A percentile compares a stretch with the other conserved stretches of the same genome.
phyloP scores from a whole-genome alignment of 2,113 vertebrate species.

The Struthio camelus region DNA sequence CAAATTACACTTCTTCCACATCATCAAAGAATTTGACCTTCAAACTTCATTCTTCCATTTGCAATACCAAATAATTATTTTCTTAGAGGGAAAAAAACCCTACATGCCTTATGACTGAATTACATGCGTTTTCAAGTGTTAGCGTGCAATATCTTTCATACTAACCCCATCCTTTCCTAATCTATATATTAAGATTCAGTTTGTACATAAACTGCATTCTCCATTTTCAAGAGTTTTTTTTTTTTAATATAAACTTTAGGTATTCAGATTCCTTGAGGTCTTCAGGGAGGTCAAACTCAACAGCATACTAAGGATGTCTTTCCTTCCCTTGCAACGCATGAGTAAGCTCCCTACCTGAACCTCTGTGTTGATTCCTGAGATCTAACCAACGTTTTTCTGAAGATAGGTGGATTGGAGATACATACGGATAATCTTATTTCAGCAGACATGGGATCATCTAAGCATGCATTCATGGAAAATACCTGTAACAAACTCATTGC shows the following conservation, averaged over 20 bases:
- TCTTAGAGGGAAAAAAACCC: neutral
- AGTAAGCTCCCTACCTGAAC: neutral
- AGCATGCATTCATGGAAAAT: neutral
- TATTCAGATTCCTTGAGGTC: neutral
- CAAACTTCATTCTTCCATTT: neutral
- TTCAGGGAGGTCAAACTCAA: constrained; percentile 15
- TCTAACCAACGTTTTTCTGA: neutral
- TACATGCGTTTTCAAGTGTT: neutral
- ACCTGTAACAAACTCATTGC: neutral
- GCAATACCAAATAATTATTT: neutral
- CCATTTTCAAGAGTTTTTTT: neutral
- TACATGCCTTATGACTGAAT: neutral
- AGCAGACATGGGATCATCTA: neutral
- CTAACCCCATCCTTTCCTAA: neutral
- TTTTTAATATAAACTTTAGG: neutral
- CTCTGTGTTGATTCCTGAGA: neutral
- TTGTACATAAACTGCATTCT: neutral
- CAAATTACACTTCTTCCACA: neutral
- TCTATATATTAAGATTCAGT: neutral
- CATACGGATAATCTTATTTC: neutral
- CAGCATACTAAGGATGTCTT: neutral
- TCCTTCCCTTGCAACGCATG: neutral
- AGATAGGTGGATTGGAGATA: neutral
- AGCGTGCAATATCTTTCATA: neutral
- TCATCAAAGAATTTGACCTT: neutral